These are phyloP conservation scores for Neogale vison DNA, from an alignment of 2,113 vertebrate species.

Conservation along the genomic window DNA sequence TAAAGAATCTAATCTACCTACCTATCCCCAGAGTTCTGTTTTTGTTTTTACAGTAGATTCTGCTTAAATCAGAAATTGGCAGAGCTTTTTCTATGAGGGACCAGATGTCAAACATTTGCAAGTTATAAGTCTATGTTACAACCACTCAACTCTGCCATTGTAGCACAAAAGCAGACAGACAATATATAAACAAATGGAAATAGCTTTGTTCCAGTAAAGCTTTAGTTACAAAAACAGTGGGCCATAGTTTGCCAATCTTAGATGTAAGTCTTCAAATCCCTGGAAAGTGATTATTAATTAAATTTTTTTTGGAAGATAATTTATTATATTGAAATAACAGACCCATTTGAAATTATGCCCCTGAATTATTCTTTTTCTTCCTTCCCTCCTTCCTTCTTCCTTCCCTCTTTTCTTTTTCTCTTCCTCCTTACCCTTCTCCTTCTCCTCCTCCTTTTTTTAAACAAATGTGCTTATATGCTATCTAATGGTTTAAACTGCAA, in stretches of 20 bases:
- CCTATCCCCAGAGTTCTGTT: not conserved
- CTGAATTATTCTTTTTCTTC: not conserved
- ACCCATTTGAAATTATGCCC: not conserved
- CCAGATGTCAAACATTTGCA: not conserved
- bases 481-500: not conserved
- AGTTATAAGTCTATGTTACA: not conserved
- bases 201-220: not conserved
- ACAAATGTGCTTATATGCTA: slow-evolving; percentile 16
- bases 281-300: slow-evolving; percentile 23
- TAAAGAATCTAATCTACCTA: slow-evolving; percentile 27
- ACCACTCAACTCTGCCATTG: not conserved
- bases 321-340: slow-evolving; percentile 50
- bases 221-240: slow-evolving; percentile 51
- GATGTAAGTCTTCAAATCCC: not conserved
- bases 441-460: not conserved
- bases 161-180: not conserved
- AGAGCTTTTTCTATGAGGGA: not conserved
- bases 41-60: not conserved
- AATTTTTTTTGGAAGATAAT: slow-evolving; percentile 39
- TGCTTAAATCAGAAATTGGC: slow-evolving; percentile 14
- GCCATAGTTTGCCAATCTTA: not conserved
- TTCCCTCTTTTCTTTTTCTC: not conserved
- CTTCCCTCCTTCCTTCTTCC: not conserved
- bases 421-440: not conserved
- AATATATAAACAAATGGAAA: slow-evolving; percentile 2